These are phyloP conservation scores for Martes martes DNA, from an alignment of 2,113 vertebrate species.

Conservation along the genomic window DNA sequence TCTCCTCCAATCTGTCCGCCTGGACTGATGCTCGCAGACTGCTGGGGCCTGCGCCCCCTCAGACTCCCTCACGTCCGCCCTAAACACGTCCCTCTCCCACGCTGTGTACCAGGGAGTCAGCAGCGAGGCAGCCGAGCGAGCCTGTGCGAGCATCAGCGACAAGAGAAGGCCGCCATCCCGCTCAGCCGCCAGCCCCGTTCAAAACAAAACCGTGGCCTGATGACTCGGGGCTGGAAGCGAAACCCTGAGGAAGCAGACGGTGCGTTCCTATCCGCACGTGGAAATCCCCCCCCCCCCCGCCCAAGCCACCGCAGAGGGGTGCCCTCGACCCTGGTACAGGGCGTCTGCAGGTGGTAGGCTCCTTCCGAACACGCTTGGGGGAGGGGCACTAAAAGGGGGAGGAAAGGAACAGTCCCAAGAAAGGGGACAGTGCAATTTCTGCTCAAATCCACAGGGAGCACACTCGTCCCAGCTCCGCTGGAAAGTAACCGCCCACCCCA, in stretches of 20 bases:
- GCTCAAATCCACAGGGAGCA: not conserved
- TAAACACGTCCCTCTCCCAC: not conserved
- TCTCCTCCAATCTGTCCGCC: not conserved
- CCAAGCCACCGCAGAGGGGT: not conserved
- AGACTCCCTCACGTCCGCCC: not conserved
- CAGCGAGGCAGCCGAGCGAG: not conserved
- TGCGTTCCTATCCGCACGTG: rapidly evolving
- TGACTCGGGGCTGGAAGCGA: not conserved
- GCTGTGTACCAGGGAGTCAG: not conserved
- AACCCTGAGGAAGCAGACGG: rapidly evolving
- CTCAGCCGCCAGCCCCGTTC: no score
- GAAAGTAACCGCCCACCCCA: not conserved
- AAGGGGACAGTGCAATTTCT: not conserved
- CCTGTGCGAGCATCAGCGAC: rapidly evolving
- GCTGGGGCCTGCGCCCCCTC: no score
- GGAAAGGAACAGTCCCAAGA: not conserved
- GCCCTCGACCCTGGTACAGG: not conserved
- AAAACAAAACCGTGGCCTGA: not conserved
- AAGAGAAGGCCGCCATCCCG: not conserved
- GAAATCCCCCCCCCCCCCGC: not conserved
- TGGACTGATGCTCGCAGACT: not conserved
- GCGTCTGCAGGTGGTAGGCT: not conserved
- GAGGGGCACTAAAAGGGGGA: not conserved
- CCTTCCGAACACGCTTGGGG: not conserved
- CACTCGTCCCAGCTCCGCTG: not conserved